These are phyloP conservation scores for Cuniculus paca DNA, from an alignment of 2,797 vertebrate genomes.

Conservation along the genomic window DNA sequence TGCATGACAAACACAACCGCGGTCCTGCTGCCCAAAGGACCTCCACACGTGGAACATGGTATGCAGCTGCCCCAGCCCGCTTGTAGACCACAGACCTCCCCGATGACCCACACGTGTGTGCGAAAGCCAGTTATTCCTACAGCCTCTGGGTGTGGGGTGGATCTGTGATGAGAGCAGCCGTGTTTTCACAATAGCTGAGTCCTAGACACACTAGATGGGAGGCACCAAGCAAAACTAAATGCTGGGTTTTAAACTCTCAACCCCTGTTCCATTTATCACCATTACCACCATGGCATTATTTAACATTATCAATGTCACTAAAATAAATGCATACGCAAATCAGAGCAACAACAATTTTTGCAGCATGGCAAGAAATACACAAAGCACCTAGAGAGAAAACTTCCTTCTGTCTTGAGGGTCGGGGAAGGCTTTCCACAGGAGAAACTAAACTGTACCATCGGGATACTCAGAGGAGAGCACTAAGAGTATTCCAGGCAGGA, in stretches of 20 bases:
- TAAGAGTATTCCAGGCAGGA: neutral
- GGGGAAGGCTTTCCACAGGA: neutral
- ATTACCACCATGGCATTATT: neutral
- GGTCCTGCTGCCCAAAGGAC: neutral
- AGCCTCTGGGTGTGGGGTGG: neutral
- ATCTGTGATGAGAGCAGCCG: neutral
- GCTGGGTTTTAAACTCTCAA: neutral
- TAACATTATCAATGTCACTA: neutral
- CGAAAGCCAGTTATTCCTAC: neutral
- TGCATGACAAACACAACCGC: neutral
- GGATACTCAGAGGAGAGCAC: neutral
- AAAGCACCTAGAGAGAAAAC: neutral
- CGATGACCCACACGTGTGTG: neutral
- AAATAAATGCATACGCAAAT: neutral
- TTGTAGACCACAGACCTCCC: neutral
- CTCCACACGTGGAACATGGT: neutral
- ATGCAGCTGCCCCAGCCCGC: neutral
- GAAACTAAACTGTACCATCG: neutral
- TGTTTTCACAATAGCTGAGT: neutral
- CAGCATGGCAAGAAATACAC: neutral
- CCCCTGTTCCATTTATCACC: neutral
- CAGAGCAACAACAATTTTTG: conserved; percentile 8
- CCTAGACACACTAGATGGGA: neutral
- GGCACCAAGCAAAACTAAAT: neutral
- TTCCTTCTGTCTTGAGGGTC: neutral